Conservation (phyloP, 2,797 vertebrate genomes). For the Parambassis ranga region DNA sequence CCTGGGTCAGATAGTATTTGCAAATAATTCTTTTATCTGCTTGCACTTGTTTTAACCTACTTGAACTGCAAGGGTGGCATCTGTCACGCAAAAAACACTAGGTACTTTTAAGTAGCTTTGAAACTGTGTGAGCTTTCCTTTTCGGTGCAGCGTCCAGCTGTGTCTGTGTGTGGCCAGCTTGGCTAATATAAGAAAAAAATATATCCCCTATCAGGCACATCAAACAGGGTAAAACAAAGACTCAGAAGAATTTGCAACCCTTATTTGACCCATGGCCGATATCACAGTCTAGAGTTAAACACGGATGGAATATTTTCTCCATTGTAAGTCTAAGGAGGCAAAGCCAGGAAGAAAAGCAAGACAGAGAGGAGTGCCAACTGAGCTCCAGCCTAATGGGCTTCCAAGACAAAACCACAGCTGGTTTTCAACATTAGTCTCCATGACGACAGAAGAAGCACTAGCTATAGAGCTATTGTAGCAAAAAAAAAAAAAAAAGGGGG, state of each 20-base stretch:
- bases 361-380: slow-evolving; percentile 58
- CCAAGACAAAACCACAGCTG: slow-evolving; percentile 79
- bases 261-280: slow-evolving; percentile 47
- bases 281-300: slow-evolving; percentile 51
- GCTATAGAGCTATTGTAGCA: slow-evolving; percentile 62
- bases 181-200: slow-evolving; percentile 1
- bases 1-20: slow-evolving; percentile 32
- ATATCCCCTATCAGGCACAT: slow-evolving; percentile 6
- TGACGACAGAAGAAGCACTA: slow-evolving; percentile 70
- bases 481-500: slow-evolving; percentile 24
- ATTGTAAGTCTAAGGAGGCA: slow-evolving; percentile 46
- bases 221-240: slow-evolving; percentile 46
- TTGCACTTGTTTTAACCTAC: slow-evolving; percentile 39
- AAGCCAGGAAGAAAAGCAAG: slow-evolving; percentile 66
- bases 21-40: slow-evolving; percentile 45
- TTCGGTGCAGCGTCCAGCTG: not conserved
- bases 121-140: slow-evolving; percentile 22
- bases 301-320: slow-evolving; percentile 41
- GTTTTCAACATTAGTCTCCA: slow-evolving; percentile 77
- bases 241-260: slow-evolving; percentile 27
- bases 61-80: slow-evolving; percentile 36
- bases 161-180: slow-evolving; percentile 10
- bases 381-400: slow-evolving; percentile 72
- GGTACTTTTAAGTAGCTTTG: slow-evolving; percentile 10
- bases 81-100: not conserved